These are phyloP conservation scores for Mimumesa dahlbomi DNA, from an alignment of 2,888 invertebrate species.

Conservation along the genomic window DNA sequence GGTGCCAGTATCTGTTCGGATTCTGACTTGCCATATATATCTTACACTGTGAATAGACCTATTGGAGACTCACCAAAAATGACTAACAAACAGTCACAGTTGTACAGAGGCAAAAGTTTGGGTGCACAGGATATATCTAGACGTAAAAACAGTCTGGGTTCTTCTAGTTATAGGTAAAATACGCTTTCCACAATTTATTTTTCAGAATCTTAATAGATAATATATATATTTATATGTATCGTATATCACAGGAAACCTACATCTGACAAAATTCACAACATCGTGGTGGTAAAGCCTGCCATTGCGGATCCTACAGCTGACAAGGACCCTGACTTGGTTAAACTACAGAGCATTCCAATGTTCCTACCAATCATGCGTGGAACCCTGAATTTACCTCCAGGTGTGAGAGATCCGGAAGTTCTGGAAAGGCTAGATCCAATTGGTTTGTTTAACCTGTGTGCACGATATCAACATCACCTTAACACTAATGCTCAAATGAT, in stretches of 20 bases:
- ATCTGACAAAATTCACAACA: constrained; percentile 84
- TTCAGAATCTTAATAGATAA: background rate
- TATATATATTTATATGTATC: constrained; percentile 28
- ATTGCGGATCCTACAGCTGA: constrained; percentile 83
- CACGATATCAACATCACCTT: constrained; percentile 91
- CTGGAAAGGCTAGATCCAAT: constrained; percentile 88
- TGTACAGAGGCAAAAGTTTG: constrained; percentile 74
- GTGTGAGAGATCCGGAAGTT: constrained; percentile 92
- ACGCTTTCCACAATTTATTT: background rate
- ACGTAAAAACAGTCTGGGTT: constrained; percentile 69
- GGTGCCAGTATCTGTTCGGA: constrained; percentile 94
- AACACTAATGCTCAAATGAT: constrained; percentile 91
- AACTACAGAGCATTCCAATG: constrained; percentile 91
- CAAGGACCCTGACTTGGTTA: constrained; percentile 88
- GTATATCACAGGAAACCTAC: constrained; percentile 66
- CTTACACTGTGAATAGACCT: constrained; percentile 93
- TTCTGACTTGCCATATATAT: constrained; percentile 94
- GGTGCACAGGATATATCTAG: constrained; percentile 72
- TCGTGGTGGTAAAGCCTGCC: constrained; percentile 90
- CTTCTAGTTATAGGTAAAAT: constrained; percentile 53
- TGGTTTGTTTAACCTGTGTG: constrained; percentile 88
- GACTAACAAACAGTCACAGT: constrained; percentile 82
- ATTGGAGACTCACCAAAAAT: constrained; percentile 95
- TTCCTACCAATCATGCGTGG: constrained; percentile 96
- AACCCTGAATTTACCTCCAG: constrained; percentile 89